Base-by-base conservation (phyloP, 2,797 vertebrate species). In the Lerista edwardsae region DNA sequence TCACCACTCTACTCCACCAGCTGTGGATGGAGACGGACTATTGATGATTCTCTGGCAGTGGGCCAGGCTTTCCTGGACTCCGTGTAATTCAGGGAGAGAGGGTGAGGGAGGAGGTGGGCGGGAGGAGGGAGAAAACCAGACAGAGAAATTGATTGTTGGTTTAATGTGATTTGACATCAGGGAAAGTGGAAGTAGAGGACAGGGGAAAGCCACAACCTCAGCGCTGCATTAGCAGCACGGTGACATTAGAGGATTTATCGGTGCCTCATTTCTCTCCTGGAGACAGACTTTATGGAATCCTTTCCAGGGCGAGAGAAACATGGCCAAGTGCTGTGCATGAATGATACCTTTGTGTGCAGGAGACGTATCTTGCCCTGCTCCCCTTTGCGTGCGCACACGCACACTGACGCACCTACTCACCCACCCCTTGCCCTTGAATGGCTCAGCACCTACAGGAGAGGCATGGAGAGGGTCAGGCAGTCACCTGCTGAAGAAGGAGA, bases 61-160 rank as follows among this genome's bases (percentile, higher is more conserved):
- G 41, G 91, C 94, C 95, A 94, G 55, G 34, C 64, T 78, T 90
- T 76, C 91, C 84, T 39, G 5, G 84, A 77, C 87, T 86, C 80
- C 41, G 6, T 31, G 34, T 55, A 12, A 85, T 76, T n/a, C 1
- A 2, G 82, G 77, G 31, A 27, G 87, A 44, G 15, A 57, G 80
- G 29, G 47, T 19, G 3, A 25, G 57, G 2, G n/a, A 68, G 85
- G 87, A 86, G 59, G 29, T 51, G 69, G 55, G 79, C 73, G 0
- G 25, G 6, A n/a, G 79, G 67, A 12, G 1, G 57, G 61, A 55
- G 21, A 77, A 86, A 87, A 93, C 94, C 94, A 95, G 94, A 94
- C 93, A 88, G 93, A 86, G 91, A 88, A 95, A 96, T 96, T 93
- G 95, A 95, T 96, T 86, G 73, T 90, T 86, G 84, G 88, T 93